Evolutionary conservation across 2,113 vertebrate species (phyloP).

Genomic region (Smithornis capensis): DNA sequence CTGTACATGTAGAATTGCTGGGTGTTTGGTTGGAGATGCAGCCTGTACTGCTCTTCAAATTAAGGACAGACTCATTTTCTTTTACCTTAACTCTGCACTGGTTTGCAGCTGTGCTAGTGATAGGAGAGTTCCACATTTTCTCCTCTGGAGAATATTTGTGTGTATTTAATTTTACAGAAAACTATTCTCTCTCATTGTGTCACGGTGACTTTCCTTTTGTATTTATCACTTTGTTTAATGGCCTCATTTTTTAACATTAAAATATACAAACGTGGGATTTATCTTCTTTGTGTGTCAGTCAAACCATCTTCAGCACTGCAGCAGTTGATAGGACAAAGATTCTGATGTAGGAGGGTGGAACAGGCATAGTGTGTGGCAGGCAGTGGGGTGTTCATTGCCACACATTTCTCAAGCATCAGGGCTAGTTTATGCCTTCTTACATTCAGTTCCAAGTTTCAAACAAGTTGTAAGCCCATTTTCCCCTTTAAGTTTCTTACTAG

Average conservation of each 20-base stretch:
- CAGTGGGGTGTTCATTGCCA: neutral
- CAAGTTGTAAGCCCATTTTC: neutral
- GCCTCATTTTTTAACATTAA: conserved; percentile 18
- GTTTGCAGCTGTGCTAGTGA: neutral
- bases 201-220: conserved; percentile 42
- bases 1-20: neutral
- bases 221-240: neutral
- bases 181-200: neutral
- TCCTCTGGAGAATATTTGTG: neutral
- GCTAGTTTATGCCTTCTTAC: neutral
- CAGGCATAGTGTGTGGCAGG: neutral
- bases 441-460: neutral
- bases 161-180: conserved; percentile 32
- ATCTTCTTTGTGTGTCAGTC: neutral
- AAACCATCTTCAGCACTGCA: neutral
- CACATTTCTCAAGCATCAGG: fast-evolving
- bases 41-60: neutral
- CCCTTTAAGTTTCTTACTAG: neutral
- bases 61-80: neutral
- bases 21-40: neutral
- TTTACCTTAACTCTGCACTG: neutral
- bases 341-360: neutral
- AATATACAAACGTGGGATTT: neutral
- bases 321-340: neutral
- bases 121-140: neutral